These are phyloP conservation scores for Eulemur coronatus DNA, from an alignment of 2,797 vertebrate genomes.

Conservation along the genomic window DNA sequence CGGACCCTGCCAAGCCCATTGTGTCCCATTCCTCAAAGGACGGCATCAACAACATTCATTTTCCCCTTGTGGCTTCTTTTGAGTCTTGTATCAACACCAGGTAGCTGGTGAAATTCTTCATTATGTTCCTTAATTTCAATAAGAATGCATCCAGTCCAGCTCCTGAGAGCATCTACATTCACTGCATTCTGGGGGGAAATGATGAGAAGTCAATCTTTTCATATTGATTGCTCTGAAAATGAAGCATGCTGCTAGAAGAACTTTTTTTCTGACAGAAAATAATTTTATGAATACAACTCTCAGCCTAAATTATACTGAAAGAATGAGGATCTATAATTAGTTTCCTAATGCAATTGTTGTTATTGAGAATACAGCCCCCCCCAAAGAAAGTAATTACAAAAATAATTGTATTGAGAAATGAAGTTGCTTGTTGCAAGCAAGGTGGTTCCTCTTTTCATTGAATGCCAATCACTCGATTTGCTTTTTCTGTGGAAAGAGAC, in stretches of 20 bases:
- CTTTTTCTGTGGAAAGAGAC: neutral
- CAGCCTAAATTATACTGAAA: constrained; percentile 6
- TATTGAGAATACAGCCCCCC: neutral
- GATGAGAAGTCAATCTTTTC: constrained; percentile 49
- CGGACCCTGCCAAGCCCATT: too few relatives aligned
- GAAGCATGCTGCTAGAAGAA: neutral
- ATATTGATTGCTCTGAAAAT: constrained; percentile 60
- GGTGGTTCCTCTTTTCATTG: neutral
- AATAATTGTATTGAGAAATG: constrained; percentile 48
- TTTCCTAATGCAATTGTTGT: constrained; percentile 45
- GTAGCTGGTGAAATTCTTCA: constrained; percentile 19
- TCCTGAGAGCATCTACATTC: constrained; percentile 11
- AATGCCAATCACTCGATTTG: neutral
- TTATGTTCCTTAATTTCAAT: constrained; percentile 58
- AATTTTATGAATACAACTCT: constrained; percentile 65
- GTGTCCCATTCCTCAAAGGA: neutral
- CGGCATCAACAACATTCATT: neutral
- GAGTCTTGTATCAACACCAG: neutral
- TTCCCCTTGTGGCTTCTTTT: neutral
- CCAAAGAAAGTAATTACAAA: constrained; percentile 44
- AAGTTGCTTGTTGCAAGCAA: neutral
- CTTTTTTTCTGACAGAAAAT: constrained; percentile 4
- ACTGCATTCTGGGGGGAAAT: neutral
- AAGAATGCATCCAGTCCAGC: neutral
- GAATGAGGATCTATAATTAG: constrained; percentile 52